phyloP scores from a whole-genome alignment of 1,140 invertebrate genomes.

The Atta colombica region DNA sequence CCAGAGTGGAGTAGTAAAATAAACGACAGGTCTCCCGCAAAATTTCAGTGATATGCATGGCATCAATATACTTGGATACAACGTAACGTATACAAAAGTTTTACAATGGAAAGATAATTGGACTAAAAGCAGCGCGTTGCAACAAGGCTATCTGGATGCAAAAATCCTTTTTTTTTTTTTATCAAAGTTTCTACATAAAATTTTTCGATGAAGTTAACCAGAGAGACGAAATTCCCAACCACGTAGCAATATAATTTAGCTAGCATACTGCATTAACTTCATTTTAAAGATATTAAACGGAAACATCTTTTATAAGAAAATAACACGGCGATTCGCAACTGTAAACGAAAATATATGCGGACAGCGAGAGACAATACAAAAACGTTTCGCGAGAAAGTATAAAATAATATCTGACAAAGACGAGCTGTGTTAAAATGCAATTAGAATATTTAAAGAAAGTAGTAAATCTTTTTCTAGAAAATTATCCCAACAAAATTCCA shows the following conservation, averaged over 20 bases:
- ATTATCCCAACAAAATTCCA: neutral
- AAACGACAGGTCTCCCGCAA: neutral
- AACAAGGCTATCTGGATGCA: neutral
- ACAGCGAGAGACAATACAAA: neutral
- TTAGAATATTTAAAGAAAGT: neutral
- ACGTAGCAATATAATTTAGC: neutral
- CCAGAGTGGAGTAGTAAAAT: slow-evolving; percentile 8
- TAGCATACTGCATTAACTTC: neutral
- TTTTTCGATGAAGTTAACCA: neutral
- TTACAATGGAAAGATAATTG: slow-evolving; percentile 12
- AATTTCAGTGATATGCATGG: slow-evolving; percentile 7
- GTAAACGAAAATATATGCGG: neutral
- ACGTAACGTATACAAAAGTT: slow-evolving; percentile 12
- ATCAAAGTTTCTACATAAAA: neutral
- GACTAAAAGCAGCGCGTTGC: slow-evolving; percentile 5
- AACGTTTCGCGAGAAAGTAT: slow-evolving; percentile 5
- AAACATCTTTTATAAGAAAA: slow-evolving; percentile 10
- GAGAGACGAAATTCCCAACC: neutral
- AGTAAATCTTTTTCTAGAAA: neutral
- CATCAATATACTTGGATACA: neutral
- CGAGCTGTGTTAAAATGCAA: neutral
- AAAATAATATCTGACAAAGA: slow-evolving; percentile 28
- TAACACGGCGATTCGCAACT: neutral
- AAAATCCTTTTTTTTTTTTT: neutral
- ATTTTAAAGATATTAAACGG: slow-evolving; percentile 5